A percentile compares a stretch with the other conserved stretches of the same genome.
These are phyloP conservation scores for Euphonia xanthogaster DNA, from an alignment of 2,797 vertebrate genomes.

Conservation along the genomic window DNA sequence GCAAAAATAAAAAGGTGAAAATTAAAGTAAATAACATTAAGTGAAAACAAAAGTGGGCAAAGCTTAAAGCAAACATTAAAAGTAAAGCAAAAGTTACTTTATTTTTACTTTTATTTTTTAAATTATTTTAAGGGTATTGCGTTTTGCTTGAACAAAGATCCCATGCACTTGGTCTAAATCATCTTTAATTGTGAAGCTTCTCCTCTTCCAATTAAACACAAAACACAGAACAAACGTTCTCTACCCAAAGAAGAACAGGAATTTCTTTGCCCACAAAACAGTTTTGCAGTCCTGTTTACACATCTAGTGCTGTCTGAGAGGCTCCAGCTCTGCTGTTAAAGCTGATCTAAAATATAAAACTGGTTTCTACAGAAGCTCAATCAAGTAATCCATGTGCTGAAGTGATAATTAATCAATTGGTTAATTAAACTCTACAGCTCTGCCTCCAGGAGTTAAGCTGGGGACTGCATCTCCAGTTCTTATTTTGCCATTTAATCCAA, in stretches of 20 bases:
- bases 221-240: neutral
- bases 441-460: neutral
- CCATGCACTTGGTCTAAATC: fast-evolving
- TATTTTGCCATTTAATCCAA: neutral
- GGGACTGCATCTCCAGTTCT: neutral
- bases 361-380: neutral
- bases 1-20: neutral
- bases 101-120: neutral
- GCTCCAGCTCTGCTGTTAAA: neutral
- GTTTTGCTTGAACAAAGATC: neutral
- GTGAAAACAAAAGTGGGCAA: neutral
- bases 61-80: neutral
- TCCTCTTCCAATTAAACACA: neutral
- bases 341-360: neutral
- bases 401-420: neutral
- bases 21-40: neutral
- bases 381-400: neutral
- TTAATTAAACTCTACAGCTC: neutral
- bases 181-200: neutral
- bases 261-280: neutral
- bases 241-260: neutral
- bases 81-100: neutral
- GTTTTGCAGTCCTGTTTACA: neutral
- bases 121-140: neutral
- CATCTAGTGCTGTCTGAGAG: neutral